phyloP scores from a whole-genome alignment of 2,113 vertebrate genomes.

The Onychorhynchus coronatus region DNA sequence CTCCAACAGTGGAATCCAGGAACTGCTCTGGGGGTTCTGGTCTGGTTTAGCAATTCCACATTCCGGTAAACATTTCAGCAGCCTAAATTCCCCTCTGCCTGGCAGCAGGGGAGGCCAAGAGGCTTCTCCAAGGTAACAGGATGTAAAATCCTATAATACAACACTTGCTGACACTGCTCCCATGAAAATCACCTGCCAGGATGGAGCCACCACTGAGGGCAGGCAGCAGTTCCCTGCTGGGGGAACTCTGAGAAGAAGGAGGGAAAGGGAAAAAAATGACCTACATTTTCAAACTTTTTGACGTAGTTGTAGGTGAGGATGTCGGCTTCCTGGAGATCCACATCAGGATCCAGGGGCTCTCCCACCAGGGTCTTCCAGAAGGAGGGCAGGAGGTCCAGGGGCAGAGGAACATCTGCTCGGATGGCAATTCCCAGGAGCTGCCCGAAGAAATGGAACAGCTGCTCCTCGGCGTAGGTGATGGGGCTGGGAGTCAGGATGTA shows the following conservation, averaged over 20 bases:
- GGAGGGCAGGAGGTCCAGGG: slow-evolving; percentile 90
- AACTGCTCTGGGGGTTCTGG: not conserved
- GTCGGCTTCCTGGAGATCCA: slow-evolving; percentile 93
- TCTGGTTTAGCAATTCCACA: not conserved
- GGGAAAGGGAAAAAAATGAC: not conserved
- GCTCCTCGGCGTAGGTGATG: slow-evolving; percentile 93
- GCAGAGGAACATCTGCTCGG: slow-evolving; percentile 92
- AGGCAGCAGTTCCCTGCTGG: not conserved
- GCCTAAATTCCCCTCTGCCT: rapidly evolving
- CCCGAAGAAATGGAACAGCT: slow-evolving; percentile 94
- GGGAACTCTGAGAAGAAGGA: not conserved
- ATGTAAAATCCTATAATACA: not conserved
- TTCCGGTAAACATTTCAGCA: not conserved
- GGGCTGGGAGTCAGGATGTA: slow-evolving; percentile 91
- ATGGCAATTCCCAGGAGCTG: slow-evolving; percentile 94
- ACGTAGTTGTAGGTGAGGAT: slow-evolving; percentile 93
- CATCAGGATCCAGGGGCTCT: slow-evolving; percentile 83
- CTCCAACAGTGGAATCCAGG: not conserved
- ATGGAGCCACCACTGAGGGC: not conserved
- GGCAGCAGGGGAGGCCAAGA: not conserved
- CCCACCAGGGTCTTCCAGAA: slow-evolving; percentile 97
- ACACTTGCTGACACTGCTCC: not conserved
- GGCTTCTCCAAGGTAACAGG: no score
- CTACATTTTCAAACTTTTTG: slow-evolving; percentile 93
- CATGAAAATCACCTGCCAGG: not conserved